Base-by-base conservation (phyloP, 1,140 invertebrate genomes). In the Lineus longissimus region DNA sequence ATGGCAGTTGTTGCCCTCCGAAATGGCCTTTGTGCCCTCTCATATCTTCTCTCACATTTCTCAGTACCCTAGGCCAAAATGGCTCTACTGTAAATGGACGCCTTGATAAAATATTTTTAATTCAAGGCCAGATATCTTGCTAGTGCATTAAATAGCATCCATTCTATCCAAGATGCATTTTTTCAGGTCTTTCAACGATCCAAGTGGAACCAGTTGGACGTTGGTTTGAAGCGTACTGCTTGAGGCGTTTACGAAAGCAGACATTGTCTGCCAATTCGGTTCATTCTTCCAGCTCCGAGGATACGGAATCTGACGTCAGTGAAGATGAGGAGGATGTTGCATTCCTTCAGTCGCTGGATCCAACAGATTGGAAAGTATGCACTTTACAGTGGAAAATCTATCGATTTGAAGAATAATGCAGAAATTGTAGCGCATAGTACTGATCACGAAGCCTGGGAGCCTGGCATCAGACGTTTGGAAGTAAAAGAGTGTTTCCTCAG, bases 291-390 rank as follows among this genome's bases (percentile, higher is more conserved):
- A 76, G 73, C 25, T 76, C 70, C 22, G 74, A 75, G 27, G 75
- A 77, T 31, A 72, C 72, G 62, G 69, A 69, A 23, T 70, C 76
- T 61, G 76, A 83, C 33, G 61, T 70, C 19, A 70, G 70, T 22
- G 69, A 69, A 22, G 73, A 75, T 54, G 90, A 92, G 70, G 91
- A 93, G 68, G 90, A 97, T 82, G 86, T 94, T 2, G 86, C 87
- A 59, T 94, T 93, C 76, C 83, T 97, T 25, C 86, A 91, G 67
- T 92, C 90, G 33, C 84, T 98, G 59, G 92, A 97, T 83, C 95
- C 95, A n/a, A 94, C 92, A 77, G 90, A 95, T 74, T 97, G 94
- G 94, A 97, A 96, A 84, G 84, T 86, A 70, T 60, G 59, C 57
- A n/a, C n/a, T n/a, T n/a, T n/a, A n/a, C n/a, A n/a, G n/a, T 55